These are phyloP conservation scores for Eudemis profundana DNA, from an alignment of 2,888 invertebrate genomes.

Conservation along the genomic window DNA sequence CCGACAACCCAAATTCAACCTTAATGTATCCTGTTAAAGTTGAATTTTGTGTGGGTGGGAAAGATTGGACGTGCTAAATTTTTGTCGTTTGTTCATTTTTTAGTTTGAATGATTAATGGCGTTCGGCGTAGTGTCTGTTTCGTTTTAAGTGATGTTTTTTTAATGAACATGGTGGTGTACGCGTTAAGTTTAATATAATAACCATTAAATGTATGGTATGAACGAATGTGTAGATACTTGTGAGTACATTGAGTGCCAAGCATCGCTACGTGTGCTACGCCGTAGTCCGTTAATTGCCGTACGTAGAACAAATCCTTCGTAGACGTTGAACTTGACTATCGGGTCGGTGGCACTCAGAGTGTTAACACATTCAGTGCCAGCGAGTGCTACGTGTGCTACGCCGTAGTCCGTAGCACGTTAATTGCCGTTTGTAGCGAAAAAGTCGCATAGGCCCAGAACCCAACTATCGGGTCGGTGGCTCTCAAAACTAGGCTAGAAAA, in stretches of 20 bases:
- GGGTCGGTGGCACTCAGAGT: no score
- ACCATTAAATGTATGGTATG: conserved; percentile 17
- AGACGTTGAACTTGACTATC: no score
- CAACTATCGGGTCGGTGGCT: no score
- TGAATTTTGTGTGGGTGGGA: background rate
- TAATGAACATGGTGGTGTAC: conserved; percentile 18
- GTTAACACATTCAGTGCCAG: no score
- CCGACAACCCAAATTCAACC: background rate
- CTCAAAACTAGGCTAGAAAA: no score
- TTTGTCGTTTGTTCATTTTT: conserved; percentile 22
- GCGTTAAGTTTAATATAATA: conserved; percentile 10
- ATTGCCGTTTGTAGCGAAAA: no score
- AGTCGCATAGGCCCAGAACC: no score
- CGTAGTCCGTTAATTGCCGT: no score
- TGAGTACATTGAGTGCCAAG: background rate
- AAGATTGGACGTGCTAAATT: background rate
- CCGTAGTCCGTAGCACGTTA: no score
- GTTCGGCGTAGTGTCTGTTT: conserved; percentile 10
- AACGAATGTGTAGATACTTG: background rate
- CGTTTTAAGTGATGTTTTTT: conserved; percentile 19
- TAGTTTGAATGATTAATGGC: conserved; percentile 27
- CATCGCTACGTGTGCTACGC: no score
- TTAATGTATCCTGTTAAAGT: background rate
- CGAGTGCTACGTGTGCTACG: no score
- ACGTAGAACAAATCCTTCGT: no score